Percentiles rank a stretch among this genome's conserved stretches.
These are phyloP conservation scores for Drosophila sucinea DNA, from an alignment of 1,140 invertebrate species.

Conservation along the genomic window DNA sequence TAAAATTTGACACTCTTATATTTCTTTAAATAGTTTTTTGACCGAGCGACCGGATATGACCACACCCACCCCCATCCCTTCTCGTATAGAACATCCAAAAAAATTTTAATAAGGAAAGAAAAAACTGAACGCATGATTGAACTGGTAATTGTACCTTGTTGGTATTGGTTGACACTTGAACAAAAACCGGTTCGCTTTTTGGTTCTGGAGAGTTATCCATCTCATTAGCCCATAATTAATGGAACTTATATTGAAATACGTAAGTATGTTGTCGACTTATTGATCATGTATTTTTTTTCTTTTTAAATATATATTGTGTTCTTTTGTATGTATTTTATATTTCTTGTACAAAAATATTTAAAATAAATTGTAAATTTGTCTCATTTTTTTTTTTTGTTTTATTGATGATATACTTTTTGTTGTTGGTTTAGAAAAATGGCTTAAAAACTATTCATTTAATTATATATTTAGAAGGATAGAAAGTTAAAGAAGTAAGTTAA, in stretches of 20 bases:
- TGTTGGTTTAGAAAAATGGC: slow-evolving; percentile 18
- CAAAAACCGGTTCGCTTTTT: neutral
- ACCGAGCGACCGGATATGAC: slow-evolving; percentile 26
- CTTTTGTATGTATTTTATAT: slow-evolving; percentile 48
- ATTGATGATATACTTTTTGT: slow-evolving; percentile 36
- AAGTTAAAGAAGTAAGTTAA: neutral
- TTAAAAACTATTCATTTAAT: slow-evolving; percentile 48
- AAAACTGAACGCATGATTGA: neutral
- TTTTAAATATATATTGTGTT: slow-evolving; percentile 25
- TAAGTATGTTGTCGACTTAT: slow-evolving; percentile 47
- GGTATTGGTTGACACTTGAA: neutral
- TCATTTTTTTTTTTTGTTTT: slow-evolving; percentile 31
- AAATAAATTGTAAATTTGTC: slow-evolving; percentile 53
- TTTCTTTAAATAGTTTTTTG: slow-evolving; percentile 44
- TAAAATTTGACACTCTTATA: slow-evolving; percentile 29
- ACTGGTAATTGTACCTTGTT: too few relatives aligned
- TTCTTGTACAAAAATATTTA: slow-evolving; percentile 70
- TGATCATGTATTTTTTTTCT: neutral
- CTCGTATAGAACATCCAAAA: neutral
- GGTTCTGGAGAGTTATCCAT: neutral
- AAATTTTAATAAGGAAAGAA: neutral
- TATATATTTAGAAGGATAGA: slow-evolving; percentile 23
- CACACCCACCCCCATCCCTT: slow-evolving; percentile 35
- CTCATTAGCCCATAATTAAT: neutral
- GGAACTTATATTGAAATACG: slow-evolving; percentile 17